Percentiles rank a stretch among this genome's conserved stretches.
Evolutionary conservation across 2,113 vertebrate species (phyloP).

Genomic region (Accipiter virgatus): DNA sequence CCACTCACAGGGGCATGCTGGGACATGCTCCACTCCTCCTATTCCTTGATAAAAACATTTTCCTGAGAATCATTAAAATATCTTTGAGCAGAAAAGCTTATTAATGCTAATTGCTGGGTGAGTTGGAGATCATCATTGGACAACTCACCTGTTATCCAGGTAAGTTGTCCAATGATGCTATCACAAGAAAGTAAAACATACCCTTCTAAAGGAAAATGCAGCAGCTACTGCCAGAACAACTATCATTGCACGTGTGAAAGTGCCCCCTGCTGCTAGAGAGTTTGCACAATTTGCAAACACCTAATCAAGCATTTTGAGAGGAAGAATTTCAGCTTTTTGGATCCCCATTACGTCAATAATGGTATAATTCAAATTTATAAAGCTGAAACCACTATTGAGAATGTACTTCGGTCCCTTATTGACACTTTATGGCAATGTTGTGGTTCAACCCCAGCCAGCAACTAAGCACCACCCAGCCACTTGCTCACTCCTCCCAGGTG

Average conservation of each 20-base stretch:
- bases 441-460: too few relatives aligned
- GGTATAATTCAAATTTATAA: neutral
- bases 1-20: accelerated
- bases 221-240: neutral
- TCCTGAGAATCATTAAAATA: neutral
- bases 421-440: neutral
- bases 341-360: neutral
- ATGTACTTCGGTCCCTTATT: neutral
- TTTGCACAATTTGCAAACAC: neutral
- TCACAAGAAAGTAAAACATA: neutral
- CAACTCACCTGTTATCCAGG: neutral
- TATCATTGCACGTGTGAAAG: neutral
- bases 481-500: too few relatives aligned
- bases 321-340: neutral
- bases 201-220: neutral
- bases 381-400: neutral
- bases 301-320: neutral
- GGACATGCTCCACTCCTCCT: neutral
- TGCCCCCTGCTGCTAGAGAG: neutral
- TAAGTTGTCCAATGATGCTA: neutral
- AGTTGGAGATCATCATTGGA: neutral
- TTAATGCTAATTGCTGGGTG: neutral
- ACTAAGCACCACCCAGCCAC: too few relatives aligned
- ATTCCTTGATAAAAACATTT: neutral
- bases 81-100: neutral